Base-by-base conservation (phyloP, 1,140 invertebrate species). In the Atta texana region DNA sequence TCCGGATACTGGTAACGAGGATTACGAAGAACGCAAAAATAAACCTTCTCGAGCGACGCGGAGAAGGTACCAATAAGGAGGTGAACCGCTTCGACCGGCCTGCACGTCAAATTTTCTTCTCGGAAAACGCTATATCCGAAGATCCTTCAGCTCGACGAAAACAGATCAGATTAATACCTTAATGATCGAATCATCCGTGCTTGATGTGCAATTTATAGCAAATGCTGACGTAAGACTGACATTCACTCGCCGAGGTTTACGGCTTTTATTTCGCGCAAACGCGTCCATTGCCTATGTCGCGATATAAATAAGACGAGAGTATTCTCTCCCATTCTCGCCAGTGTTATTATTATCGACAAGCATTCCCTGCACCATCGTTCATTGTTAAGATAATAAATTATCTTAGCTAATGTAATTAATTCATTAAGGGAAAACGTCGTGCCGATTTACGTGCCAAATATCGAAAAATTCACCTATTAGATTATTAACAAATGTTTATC, bases 1-100 rank as follows among this genome's bases (percentile, higher is more conserved):
- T 61, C 69, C 69, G 80, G 80, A 74, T 75, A 59, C 39, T 84
- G 55, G 61, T 84, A 63, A 51, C 80, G 80, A 74, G 68, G 55
- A 84, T 84, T 84, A 84, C 80, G 69, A 61, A 44, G 69, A 63
- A 84, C 69, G 55, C 57, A 84, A 75, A 84, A 84, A 84, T 84
- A 84, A 84, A 84, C 80, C 63, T 82, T 74, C 21, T 28, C 80
- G 77, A 39, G 49, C 53, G 53, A 8, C 31, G 68, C 21, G 55
- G 24, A 5, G 39, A 31, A 51, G 69, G 55, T 49, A 61, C 69
- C 57, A 57, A 81, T 82, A 84, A 84, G 55, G 80, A 31, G 69
- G 14, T 39, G 34, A 59, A 59, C 10, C 53, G 53, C 49, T 16
- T 8, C 77, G 18, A 7, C 1, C 21, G 16, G 5, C 14, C 6